phyloP scores from a whole-genome alignment of 2,797 vertebrate genomes.

The Pantherophis vulpinus region DNA sequence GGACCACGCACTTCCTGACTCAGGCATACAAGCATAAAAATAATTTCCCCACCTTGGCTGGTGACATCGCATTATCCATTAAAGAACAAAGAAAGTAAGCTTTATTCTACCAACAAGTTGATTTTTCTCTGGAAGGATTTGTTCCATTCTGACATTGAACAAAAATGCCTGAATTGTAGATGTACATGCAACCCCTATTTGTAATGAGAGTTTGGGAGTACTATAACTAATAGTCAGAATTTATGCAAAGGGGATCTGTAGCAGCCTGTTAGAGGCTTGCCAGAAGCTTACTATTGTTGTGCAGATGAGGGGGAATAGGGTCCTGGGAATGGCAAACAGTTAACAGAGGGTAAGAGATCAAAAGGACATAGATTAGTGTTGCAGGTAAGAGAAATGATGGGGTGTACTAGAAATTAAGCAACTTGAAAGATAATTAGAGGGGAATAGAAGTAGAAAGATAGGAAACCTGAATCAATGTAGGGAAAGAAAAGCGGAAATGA shows the following conservation, averaged over 20 bases:
- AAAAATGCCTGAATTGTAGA: background rate
- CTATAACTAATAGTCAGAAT: background rate
- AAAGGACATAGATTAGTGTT: background rate
- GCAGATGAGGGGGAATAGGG: background rate
- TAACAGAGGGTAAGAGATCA: background rate
- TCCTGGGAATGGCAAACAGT: background rate
- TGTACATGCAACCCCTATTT: background rate
- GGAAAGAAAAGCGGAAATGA: background rate
- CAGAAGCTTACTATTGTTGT: background rate
- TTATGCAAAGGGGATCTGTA: background rate
- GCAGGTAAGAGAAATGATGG: background rate
- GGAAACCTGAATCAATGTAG: background rate
- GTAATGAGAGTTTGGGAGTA: background rate
- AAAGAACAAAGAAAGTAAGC: background rate
- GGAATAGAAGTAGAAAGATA: background rate
- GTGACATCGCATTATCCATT: background rate
- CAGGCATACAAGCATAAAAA: background rate
- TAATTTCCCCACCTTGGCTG: background rate
- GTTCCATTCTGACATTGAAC: background rate
- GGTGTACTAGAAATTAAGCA: background rate
- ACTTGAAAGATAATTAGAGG: background rate
- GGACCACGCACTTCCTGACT: background rate
- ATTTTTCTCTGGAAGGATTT: background rate
- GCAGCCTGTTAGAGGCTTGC: background rate
- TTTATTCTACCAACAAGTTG: background rate